Conservation (phyloP, 2,113 vertebrate species). For the Setophaga petechia region DNA sequence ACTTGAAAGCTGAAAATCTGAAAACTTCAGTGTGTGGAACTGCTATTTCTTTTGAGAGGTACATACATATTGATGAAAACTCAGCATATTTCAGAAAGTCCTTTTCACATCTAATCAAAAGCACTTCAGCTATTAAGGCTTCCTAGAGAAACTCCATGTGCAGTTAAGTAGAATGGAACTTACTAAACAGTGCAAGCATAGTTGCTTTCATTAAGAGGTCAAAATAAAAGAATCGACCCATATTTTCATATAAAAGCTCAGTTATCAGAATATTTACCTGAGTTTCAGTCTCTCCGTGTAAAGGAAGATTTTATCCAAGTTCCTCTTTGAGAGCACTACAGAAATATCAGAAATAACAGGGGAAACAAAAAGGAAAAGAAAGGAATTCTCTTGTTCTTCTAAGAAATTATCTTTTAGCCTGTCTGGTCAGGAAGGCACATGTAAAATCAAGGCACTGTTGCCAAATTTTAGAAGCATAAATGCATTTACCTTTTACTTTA, state of each 20-base stretch:
- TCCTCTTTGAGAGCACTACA: neutral
- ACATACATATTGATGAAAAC: neutral
- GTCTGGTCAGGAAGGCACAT: neutral
- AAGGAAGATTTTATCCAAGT: neutral
- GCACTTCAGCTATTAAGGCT: neutral
- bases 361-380: neutral
- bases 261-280: neutral
- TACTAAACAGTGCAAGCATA: neutral
- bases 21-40: neutral
- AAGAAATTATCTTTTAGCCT: neutral
- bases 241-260: neutral
- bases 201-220: neutral
- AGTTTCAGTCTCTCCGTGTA: neutral
- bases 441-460: neutral
- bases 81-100: neutral
- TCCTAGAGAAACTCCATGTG: neutral
- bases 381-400: neutral
- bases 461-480: neutral
- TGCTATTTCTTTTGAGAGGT: neutral
- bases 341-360: neutral
- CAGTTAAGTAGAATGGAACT: neutral
- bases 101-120: neutral
- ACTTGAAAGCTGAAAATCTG: neutral
- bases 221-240: neutral
- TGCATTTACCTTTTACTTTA: neutral